Evolutionary conservation across 2,113 vertebrate species (phyloP), one percentile per base, ranked within the genome.

Genomic region (Eonycteris spelaea): DNA sequence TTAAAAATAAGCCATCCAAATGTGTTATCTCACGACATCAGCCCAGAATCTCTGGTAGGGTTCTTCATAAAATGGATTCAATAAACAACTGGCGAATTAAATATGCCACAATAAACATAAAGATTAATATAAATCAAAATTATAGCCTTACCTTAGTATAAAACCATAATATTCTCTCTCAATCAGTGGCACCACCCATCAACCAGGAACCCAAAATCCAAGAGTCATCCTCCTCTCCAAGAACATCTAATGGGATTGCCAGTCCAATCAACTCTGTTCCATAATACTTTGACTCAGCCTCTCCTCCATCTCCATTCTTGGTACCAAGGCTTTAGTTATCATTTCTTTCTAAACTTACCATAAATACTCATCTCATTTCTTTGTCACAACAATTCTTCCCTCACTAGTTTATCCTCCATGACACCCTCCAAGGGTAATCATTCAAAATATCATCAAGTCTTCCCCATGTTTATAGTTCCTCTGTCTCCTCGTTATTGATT

Each of bases 21-120:
- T 84, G 75, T 77, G 19, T 14, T 79, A 92, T 5, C 38, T 92
- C 28, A 61, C 7, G 22, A 68, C 21, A 82, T 53, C 38, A 86
- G n/a, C 48, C 33, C 43, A 53, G 57, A 65, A 96, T 65, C 38
- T 71, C 61, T 95, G 33, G 43, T 55, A 71, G 1, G 16, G 18
- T 73, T 95, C n/a, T 86, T 96, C 65, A 93, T 59, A 92, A 90
- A 73, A 33, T 2, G 68, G n/a, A 77, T 51, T 68, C 74, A 43
- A 40, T 48, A 79, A 90, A 21, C 74, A 94, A 80, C 1, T 79
- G 48, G n/a, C 65, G 38, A 71, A 59, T 88, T 88, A 84, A 95
- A 91, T 71, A 80, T 18, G 21, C 38, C 65, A 73, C 51, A 65
- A 63, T 11, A 83, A n/a, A 91, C 19, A 77, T 22, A 63, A 83